Base-by-base conservation (phyloP, 2,888 invertebrate species). In the Pterostichus madidus region DNA sequence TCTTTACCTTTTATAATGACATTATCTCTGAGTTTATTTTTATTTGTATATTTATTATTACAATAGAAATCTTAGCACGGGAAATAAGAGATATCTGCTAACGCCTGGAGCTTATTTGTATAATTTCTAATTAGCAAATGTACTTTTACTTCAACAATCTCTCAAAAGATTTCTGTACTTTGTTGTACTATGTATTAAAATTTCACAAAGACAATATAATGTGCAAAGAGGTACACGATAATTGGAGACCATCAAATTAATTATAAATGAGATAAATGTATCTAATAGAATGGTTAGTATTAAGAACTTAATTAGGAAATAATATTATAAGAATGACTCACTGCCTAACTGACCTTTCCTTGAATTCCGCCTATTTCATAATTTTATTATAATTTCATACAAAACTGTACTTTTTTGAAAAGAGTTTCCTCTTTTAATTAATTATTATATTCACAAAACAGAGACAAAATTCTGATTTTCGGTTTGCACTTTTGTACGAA, bases 231-330 rank as follows among this genome's bases (percentile, higher is more conserved):
- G 10, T 49, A 49, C 13, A 49, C 2, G 13, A 49, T 49, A 49
- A 49, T 49, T 49, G 13, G 13, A 49, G 49, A 13, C 11, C 2
- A 49, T n/a, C 49, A 49, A 11, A n/a, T 49, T 49, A 49, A 49
- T 49, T 49, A 49, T 49, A 49, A 49, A n/a, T 49, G 49, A 49
- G 49, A 49, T 49, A 49, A 49, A 49, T 3, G 49, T 49, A 49
- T 49, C 13, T 49, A 39, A 49, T 49, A 49, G 49, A 49, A 49
- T 5, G 49, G 49, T 49, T n/a, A 49, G 11, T 49, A 49, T 49
- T 49, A 49, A 49, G 49, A 13, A 49, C 49, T n/a, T 49, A 49
- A 49, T 49, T 49, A 49, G n/a, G 49, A 49, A 49, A 49, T 49
- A 11, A 49, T 49, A 5, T 49, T 49, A 49, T 49, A 13, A 49